Evolutionary conservation across 53 echinoderm and acorn worm genomes (phyloP).

Genomic region (Echinometra lucunter): DNA sequence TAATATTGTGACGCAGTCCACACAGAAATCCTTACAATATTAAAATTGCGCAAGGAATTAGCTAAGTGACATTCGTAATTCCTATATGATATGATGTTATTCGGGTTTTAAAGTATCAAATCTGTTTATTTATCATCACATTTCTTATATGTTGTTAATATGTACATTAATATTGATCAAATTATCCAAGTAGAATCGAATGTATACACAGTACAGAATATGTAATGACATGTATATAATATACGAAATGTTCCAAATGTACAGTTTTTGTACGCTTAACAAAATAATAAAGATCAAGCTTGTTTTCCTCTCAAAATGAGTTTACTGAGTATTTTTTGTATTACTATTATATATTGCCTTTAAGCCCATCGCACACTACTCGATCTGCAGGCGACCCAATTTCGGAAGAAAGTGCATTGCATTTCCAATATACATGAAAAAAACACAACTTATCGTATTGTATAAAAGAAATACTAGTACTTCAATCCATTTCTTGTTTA

Average conservation of each 20-base stretch:
- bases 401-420: too few species aligned
- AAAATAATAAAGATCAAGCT: conserved; percentile 64
- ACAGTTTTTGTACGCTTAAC: conserved; percentile 62
- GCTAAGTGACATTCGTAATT: not conserved
- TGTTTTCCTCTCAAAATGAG: conserved; percentile 24
- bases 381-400: too few species aligned
- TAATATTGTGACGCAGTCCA: too few species aligned
- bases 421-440: too few species aligned
- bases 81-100: not conserved
- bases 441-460: too few species aligned
- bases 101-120: not conserved
- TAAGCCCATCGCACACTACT: too few species aligned
- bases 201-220: conserved; percentile 36
- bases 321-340: not conserved
- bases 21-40: too few species aligned
- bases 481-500: too few species aligned
- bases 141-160: conserved; percentile 36
- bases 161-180: conserved; percentile 48
- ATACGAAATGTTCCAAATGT: conserved; percentile 51
- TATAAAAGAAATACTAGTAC: too few species aligned
- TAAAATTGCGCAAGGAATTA: too few species aligned
- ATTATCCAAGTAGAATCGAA: not conserved
- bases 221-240: conserved; percentile 34
- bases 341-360: not conserved
- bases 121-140: not conserved